Conservation (phyloP, 35 echinoderm and acorn worm species). For the Chiridota heheva region DNA sequence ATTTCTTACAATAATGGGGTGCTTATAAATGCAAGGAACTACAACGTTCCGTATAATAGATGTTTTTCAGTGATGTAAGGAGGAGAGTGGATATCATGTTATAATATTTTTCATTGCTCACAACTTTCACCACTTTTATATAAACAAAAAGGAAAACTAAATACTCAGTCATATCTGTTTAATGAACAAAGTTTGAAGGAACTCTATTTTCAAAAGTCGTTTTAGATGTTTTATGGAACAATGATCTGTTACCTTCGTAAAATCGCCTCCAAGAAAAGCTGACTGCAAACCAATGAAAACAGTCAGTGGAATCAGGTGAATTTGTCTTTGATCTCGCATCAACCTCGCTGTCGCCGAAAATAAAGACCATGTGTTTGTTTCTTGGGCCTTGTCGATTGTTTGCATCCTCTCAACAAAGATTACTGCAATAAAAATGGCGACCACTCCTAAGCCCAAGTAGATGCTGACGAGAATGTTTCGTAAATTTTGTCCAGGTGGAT, state of each 20-base stretch:
- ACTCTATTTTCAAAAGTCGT: too few relatives aligned
- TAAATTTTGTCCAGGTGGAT: conserved; percentile 28
- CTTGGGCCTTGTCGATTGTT: conserved; percentile 18
- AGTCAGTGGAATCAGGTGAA: conserved; percentile 62
- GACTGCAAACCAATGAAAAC: conserved; percentile 73
- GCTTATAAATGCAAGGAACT: too few relatives aligned
- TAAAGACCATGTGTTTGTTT: conserved; percentile 33
- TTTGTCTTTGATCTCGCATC: conserved; percentile 43
- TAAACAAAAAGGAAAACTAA: neutral
- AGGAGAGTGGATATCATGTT: neutral
- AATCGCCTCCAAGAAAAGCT: conserved; percentile 76
- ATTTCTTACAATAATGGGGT: too few relatives aligned
- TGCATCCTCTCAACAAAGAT: conserved; percentile 51
- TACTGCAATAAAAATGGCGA: conserved; percentile 54
- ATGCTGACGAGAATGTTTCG: conserved; percentile 53
- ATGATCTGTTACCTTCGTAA: conserved; percentile 52
- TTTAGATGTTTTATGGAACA: too few relatives aligned
- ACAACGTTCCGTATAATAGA: too few relatives aligned
- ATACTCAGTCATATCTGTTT: neutral
- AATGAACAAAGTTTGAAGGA: too few relatives aligned
- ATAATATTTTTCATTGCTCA: neutral
- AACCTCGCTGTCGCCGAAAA: conserved; percentile 55
- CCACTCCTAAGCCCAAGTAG: conserved; percentile 49
- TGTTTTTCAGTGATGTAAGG: neutral
- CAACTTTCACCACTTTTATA: neutral